phyloP scores from a whole-genome alignment of 1,140 invertebrate species.

The Zaprionus nigranus region DNA sequence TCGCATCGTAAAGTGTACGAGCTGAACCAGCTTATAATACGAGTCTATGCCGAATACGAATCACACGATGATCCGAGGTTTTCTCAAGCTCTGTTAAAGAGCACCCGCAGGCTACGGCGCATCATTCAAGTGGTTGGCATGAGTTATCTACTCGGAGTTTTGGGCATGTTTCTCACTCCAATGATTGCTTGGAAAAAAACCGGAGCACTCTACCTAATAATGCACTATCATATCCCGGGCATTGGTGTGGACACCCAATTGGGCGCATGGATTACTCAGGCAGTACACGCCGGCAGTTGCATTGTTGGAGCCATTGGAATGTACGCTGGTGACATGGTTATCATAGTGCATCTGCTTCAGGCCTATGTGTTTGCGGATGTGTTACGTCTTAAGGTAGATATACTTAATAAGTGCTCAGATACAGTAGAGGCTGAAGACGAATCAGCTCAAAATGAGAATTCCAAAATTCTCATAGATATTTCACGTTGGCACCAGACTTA shows the following conservation, averaged over 20 bases:
- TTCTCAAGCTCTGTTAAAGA: conserved; percentile 12
- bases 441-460: neutral
- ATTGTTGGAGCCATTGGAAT: conserved; percentile 43
- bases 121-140: conserved; percentile 18
- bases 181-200: neutral
- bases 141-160: conserved; percentile 1
- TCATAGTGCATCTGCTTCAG: conserved; percentile 47
- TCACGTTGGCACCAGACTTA: conserved; percentile 55
- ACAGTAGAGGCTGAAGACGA: neutral
- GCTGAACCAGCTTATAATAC: neutral
- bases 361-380: conserved; percentile 46
- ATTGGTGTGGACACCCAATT: conserved; percentile 35
- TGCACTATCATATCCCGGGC: conserved; percentile 55
- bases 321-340: conserved; percentile 51
- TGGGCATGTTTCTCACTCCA: conserved; percentile 32
- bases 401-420: conserved; percentile 24
- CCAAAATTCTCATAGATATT: conserved; percentile 38
- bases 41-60: conserved; percentile 42
- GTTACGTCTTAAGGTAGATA: conserved; percentile 38
- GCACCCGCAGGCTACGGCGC: conserved; percentile 6
- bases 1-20: neutral
- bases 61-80: conserved; percentile 23
- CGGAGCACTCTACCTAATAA: conserved; percentile 11
- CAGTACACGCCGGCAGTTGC: conserved; percentile 5
- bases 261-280: conserved; percentile 39